Percentiles rank a stretch among this genome's conserved stretches.
Evolutionary conservation across 2,797 vertebrate species (phyloP).

Genomic region (Rhadinocentrus ornatus): DNA sequence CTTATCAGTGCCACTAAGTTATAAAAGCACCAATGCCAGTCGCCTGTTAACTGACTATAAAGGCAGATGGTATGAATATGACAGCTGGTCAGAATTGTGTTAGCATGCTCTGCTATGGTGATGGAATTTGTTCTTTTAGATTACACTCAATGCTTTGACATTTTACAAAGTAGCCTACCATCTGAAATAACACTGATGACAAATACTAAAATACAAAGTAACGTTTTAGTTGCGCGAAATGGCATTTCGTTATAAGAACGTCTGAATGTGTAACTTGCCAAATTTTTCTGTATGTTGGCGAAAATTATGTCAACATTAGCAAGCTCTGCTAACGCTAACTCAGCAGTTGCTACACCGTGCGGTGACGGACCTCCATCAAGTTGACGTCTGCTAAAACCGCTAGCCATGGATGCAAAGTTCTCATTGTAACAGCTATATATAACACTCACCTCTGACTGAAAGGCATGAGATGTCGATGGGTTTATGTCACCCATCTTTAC

Average conservation of each 20-base stretch:
- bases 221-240: background rate
- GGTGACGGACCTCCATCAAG: conserved; percentile 45
- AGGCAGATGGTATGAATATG: background rate
- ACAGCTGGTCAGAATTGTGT: conserved; percentile 35
- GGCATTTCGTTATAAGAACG: rapidly evolving
- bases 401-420: conserved; percentile 29
- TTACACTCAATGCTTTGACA: conserved; percentile 22
- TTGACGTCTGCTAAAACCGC: conserved; percentile 52
- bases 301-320: conserved; percentile 61
- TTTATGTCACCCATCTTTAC: conserved; percentile 76
- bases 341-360: conserved; percentile 51
- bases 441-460: conserved; percentile 76
- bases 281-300: conserved; percentile 7
- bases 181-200: background rate
- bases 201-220: background rate
- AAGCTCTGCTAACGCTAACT: conserved; percentile 48
- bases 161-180: background rate
- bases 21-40: background rate
- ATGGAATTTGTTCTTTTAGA: conserved; percentile 65
- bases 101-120: conserved; percentile 61
- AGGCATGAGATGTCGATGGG: conserved; percentile 74
- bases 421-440: conserved; percentile 21
- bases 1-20: rapidly evolving
- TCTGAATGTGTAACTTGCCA: conserved; percentile 11
- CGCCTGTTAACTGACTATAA: background rate